Evolutionary conservation across 2,888 invertebrate genomes (phyloP).

Genomic region (Lepidocyrtoides sp.): DNA sequence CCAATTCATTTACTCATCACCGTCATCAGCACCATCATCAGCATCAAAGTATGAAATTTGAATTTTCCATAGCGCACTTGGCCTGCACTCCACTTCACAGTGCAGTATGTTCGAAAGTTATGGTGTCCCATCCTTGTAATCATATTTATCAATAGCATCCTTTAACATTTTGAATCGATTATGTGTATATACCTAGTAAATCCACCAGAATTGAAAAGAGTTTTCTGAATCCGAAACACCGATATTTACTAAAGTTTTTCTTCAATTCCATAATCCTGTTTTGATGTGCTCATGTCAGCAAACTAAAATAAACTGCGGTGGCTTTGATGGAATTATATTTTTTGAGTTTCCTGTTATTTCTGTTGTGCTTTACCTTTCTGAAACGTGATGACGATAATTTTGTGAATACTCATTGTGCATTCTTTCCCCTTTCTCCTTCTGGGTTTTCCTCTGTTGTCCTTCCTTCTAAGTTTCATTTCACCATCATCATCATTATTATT

Average conservation of each 20-base stretch:
- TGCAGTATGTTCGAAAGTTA: too few relatives aligned
- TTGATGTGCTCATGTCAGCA: slow-evolving; percentile 10
- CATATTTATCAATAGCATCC: slow-evolving; percentile 3
- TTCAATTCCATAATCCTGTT: too few relatives aligned
- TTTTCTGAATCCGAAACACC: too few relatives aligned
- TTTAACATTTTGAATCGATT: not conserved
- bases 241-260: too few relatives aligned
- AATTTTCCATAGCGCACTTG: not conserved
- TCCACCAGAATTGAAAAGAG: not conserved
- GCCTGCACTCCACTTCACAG: too few relatives aligned
- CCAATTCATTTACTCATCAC: slow-evolving; percentile 78
- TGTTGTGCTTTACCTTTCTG: too few relatives aligned
- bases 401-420: slow-evolving; percentile 21
- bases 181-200: not conserved
- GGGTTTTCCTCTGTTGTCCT: slow-evolving; percentile 51
- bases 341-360: not conserved
- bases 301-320: not conserved
- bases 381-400: too few relatives aligned
- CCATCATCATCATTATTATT: slow-evolving; percentile 25
- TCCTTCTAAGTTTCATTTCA: slow-evolving; percentile 61
- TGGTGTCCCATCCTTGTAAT: not conserved
- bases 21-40: slow-evolving; percentile 45
- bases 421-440: slow-evolving; percentile 56
- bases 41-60: not conserved
- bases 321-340: too few relatives aligned